These are phyloP conservation scores for Tetropium fuscum DNA, from an alignment of 2,888 invertebrate species.

Conservation along the genomic window DNA sequence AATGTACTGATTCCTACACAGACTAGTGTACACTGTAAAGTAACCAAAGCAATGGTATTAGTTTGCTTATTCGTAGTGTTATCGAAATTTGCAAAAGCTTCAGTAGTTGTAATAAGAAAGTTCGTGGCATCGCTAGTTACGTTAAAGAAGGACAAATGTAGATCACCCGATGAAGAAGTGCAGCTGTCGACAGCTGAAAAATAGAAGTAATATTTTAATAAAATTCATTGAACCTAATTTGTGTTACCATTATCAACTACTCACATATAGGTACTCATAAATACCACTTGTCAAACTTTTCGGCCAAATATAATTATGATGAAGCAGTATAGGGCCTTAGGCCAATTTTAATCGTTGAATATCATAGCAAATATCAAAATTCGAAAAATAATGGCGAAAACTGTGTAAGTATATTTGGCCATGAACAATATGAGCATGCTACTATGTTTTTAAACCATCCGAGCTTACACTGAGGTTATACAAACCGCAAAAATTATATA, in stretches of 20 bases:
- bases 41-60: background rate
- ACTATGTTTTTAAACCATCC: no score
- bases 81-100: slow-evolving; percentile 24
- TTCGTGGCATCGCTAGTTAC: slow-evolving; percentile 9
- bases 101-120: slow-evolving; percentile 27
- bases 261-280: no score
- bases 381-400: no score
- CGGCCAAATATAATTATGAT: no score
- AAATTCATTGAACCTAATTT: slow-evolving; percentile 12
- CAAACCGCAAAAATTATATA: no score
- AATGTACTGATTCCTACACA: slow-evolving; percentile 21
- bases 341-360: no score
- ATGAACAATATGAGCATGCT: no score
- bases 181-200: background rate
- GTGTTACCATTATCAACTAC: background rate
- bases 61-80: slow-evolving; percentile 12
- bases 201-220: background rate
- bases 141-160: slow-evolving; percentile 13
- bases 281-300: no score
- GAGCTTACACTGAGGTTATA: no score
- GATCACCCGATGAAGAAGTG: background rate
- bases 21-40: slow-evolving; percentile 9
- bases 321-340: no score
- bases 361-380: no score
- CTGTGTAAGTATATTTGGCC: no score